Evolutionary conservation across 2,888 invertebrate genomes (phyloP), one percentile per base, ranked within the genome.

Genomic region (Aquatica leii): DNA sequence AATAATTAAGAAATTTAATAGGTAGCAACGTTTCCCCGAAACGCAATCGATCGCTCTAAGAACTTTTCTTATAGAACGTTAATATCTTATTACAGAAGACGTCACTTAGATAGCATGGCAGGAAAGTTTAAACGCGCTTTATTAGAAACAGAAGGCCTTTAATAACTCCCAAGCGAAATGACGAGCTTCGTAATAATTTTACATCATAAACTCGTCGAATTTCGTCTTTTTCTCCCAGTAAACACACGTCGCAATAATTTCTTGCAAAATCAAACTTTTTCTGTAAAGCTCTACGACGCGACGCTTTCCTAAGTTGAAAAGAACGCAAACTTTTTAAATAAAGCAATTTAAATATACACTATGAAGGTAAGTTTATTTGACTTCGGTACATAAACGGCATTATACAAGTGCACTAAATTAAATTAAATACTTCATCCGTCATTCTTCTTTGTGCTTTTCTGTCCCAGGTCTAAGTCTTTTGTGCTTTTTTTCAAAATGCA

Each of bases 1-100:
- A 15, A 35, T 52, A 46, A 53, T 59, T 53, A 53, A 59, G 58
- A 59, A 48, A 48, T 37, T 48, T 59, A 59, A 59, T 59, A 53
- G 53, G 48, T 43, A 55, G 41, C 46, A 31, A 14, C 43, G 43
- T 24, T 35, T 34, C 49, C 18, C 24, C 35, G 49, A 37, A 48
- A 50, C 35, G 48, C 35, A 49, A 57, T 57, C 57, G 57, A 57
- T 57, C 37, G 24, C 40, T 43, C 20, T 21, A 12, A 50, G 51
- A 58, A 58, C 14, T 21, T 58, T 51, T 41, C 37, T 24, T 34
- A 31, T 58, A 58, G 18, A 56, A 49, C 57, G 49, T 43, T 58
- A 51, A 58, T 58, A 58, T 50, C 58, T 50, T 31, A 50, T 58
- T 58, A 58, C 58, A 31, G 50, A 50, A 58, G 35, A 17, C 50